phyloP scores from a whole-genome alignment of 2,113 vertebrate species.

The Rhinoderma darwinii region DNA sequence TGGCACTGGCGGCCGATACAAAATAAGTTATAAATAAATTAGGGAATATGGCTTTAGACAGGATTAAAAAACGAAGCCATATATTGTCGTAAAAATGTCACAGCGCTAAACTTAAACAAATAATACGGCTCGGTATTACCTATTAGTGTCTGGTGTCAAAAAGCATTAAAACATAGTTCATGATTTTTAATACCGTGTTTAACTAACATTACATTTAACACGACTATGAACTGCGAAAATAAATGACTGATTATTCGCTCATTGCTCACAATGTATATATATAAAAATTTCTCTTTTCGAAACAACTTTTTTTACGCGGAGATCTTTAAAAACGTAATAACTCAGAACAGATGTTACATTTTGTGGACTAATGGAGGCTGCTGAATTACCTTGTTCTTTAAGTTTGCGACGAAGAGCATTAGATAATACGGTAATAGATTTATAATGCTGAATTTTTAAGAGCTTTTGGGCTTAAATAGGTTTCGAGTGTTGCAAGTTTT shows the following conservation, averaged over 20 bases:
- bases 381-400: constrained; percentile 52
- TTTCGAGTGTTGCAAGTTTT: constrained; percentile 29
- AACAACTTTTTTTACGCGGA: constrained; percentile 55
- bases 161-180: constrained; percentile 53
- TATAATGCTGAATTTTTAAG: constrained; percentile 33
- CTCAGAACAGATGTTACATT: constrained; percentile 57
- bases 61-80: constrained; percentile 26
- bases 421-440: constrained; percentile 51
- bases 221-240: constrained; percentile 53
- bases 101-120: constrained; percentile 53
- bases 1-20: not conserved
- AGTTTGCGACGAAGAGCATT: constrained; percentile 27
- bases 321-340: constrained; percentile 57
- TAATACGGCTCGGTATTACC: constrained; percentile 39
- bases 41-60: constrained; percentile 17
- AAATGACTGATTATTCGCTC: constrained; percentile 55
- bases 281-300: constrained; percentile 32
- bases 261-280: constrained; percentile 54
- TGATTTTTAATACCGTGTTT: constrained; percentile 53
- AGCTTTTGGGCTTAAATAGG: constrained; percentile 36
- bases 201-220: constrained; percentile 56
- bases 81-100: constrained; percentile 40
- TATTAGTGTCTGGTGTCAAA: constrained; percentile 57
- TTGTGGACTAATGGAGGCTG: constrained; percentile 52
- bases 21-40: constrained; percentile 45